Conservation (phyloP, 2,888 invertebrate genomes). For the Iselma pallidipennis region DNA sequence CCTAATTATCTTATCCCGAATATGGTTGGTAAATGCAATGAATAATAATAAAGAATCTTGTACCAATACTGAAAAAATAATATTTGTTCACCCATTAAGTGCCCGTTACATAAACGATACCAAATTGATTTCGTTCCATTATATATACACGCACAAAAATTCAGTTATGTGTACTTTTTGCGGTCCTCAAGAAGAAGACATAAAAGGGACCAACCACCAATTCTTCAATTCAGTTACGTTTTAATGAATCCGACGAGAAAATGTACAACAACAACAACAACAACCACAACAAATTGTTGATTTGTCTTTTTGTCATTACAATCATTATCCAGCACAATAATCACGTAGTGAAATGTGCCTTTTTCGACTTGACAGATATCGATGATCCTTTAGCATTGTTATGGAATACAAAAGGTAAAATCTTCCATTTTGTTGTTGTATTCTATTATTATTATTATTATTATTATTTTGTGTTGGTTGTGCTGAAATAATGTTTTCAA, state of each 20-base stretch:
- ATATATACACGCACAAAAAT: not conserved
- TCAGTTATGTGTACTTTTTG: not conserved
- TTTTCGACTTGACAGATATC: slow-evolving; percentile 45
- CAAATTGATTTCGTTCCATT: not conserved
- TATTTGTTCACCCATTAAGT: slow-evolving; percentile 26
- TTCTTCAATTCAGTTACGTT: not conserved
- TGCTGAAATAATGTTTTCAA: too few species aligned
- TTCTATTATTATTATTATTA: not conserved
- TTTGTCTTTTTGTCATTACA: slow-evolving; percentile 7
- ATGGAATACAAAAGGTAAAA: slow-evolving; percentile 41
- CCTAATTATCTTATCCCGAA: not conserved
- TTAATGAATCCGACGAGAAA: not conserved
- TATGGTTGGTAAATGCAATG: slow-evolving; percentile 15
- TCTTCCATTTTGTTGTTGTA: not conserved
- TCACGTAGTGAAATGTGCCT: slow-evolving; percentile 29
- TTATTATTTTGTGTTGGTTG: not conserved
- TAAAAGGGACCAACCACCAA: not conserved
- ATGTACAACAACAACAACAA: not conserved
- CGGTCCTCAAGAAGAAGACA: not conserved
- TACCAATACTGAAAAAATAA: slow-evolving; percentile 15
- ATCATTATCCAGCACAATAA: not conserved
- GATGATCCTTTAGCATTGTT: slow-evolving; percentile 43
- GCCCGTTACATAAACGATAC: slow-evolving; percentile 22
- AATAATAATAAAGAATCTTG: slow-evolving; percentile 21
- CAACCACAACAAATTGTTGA: not conserved